phyloP scores from a whole-genome alignment of 2,888 invertebrate species.

The Pyrgus malvae region DNA sequence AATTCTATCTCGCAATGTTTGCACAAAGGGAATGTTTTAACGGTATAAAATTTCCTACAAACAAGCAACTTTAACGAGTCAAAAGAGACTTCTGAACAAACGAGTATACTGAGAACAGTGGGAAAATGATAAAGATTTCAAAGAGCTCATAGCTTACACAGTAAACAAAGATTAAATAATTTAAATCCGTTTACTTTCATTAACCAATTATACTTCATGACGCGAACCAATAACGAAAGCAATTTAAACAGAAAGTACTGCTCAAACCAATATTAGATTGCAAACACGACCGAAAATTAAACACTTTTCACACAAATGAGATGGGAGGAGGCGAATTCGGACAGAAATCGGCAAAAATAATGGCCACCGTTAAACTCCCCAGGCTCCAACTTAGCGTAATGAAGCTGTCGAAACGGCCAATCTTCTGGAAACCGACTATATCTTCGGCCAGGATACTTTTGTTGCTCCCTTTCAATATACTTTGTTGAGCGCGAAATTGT shows the following conservation, averaged over 20 bases:
- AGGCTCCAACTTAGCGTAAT: constrained; percentile 52
- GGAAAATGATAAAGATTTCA: neutral
- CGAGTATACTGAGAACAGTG: neutral
- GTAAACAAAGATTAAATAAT: neutral
- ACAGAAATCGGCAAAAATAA: constrained; percentile 40
- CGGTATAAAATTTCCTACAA: constrained; percentile 1
- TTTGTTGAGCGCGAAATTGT: neutral
- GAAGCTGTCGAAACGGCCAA: constrained; percentile 54
- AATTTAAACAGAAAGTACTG: neutral
- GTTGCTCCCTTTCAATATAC: constrained; percentile 26
- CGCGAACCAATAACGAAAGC: neutral
- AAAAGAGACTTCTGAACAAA: constrained; percentile 1
- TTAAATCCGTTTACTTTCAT: constrained; percentile 27
- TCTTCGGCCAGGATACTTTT: constrained; percentile 41
- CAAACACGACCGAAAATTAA: constrained; percentile 23
- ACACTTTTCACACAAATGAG: constrained; percentile 17
- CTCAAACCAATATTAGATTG: constrained; percentile 26
- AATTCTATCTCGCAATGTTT: neutral
- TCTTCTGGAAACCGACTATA: constrained; percentile 43
- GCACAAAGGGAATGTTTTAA: constrained; percentile 4
- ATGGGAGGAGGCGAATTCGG: constrained; percentile 18
- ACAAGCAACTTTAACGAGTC: constrained; percentile 3
- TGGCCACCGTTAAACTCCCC: constrained; percentile 44
- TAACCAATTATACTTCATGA: constrained; percentile 6
- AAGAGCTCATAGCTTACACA: neutral